phyloP scores from a whole-genome alignment of 2,888 invertebrate species.

The Microctonus aethiopoides region DNA sequence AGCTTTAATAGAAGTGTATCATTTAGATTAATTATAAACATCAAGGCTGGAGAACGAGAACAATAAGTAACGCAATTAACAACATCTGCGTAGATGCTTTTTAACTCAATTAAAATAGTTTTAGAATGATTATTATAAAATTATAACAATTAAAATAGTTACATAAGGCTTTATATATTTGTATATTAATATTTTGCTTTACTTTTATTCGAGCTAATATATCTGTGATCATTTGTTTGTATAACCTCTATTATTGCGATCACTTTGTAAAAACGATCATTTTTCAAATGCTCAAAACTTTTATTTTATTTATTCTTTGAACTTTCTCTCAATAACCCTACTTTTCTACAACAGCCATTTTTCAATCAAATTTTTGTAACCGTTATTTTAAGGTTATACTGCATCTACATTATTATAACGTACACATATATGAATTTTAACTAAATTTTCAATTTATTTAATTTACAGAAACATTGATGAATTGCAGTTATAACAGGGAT shows the following conservation, averaged over 20 bases:
- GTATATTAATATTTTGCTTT: background rate
- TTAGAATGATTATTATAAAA: background rate
- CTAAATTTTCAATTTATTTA: no score
- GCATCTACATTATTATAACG: no score
- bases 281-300: no score
- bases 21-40: background rate
- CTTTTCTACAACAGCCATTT: no score
- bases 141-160: background rate
- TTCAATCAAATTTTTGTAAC: no score
- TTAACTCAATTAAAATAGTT: background rate
- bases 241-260: no score
- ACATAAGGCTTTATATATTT: background rate
- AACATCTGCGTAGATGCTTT: background rate
- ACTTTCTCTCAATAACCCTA: no score
- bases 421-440: no score
- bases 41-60: background rate
- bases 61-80: background rate
- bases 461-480: slow-evolving; percentile 52
- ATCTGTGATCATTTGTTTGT: no score
- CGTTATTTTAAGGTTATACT: no score
- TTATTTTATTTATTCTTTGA: no score
- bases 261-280: no score
- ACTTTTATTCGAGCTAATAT: background rate
- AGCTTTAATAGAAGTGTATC: background rate
- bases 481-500: slow-evolving; percentile 51